Evolutionary conservation across 30 jellyfish, hydroid and myxozoan species (phyloP), one percentile per base, ranked within the genome.

Genomic region (Cassiopea andromeda): DNA sequence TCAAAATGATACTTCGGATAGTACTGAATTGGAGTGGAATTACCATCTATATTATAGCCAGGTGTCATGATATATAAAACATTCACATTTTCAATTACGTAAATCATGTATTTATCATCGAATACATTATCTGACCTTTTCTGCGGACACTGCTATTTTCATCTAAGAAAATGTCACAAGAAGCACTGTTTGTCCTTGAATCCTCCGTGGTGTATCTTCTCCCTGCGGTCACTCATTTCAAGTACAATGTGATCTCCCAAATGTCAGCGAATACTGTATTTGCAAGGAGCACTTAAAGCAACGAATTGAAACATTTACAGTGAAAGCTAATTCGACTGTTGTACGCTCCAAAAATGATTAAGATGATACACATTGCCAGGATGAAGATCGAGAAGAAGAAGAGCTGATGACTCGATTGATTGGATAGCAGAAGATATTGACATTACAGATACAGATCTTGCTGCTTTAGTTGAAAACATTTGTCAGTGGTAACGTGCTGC

Each of bases 81-180:
- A 50, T 50, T 50, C 9, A 50, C 5, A 5, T 50, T 5, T 9
- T 50, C 64, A 50, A 50, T 50, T 50, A 50, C 64, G 9, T 2
- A 50, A 50, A 2, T 50, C 64, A 50, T 2, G 5, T 50, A 50
- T 5, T 50, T 2, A 5, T 9, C 64, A 50, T 9, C 9, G 64
- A 50, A 50, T 2, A 50, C 64, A 50, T 2, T 50, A 50, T 50
- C 64, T 2, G 9, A 50, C 64, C 64, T n/a, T n/a, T 50, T 50
- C 5, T 50, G 64, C 9, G 64, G 64, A 50, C 64, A 2, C 9
- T 9, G 64, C 9, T 50, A 5, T 50, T 50, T 50, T 50, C 5
- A 2, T 50, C 64, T 2, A 43, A 81, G 90, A 81, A 81, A 81
- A 81, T 81, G 90, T 43, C 82, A 81, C 90, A 81, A 81, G 79